Evolutionary conservation across 2,113 vertebrate genomes (phyloP).

Genomic region (Oxygymnocypris stewartii): DNA sequence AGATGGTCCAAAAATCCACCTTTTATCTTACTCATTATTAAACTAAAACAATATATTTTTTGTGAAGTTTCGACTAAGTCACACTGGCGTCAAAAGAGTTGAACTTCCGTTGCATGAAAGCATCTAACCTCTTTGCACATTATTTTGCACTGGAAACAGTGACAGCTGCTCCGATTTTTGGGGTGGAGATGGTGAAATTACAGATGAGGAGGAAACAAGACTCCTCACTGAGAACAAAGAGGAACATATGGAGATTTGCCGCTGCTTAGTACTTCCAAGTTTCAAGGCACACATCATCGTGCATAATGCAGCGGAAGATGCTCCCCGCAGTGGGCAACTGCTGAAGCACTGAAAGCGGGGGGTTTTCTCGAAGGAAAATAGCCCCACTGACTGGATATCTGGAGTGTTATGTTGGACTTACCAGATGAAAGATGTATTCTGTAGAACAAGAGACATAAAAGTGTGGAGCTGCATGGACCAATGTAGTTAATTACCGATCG

Average conservation of each 20-base stretch:
- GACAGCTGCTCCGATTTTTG: neutral
- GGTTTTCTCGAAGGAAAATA: constrained; percentile 6
- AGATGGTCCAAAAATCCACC: neutral
- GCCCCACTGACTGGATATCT: neutral
- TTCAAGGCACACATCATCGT: neutral
- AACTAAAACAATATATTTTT: neutral
- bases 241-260: constrained; percentile 12
- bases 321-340: constrained; percentile 25
- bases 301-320: constrained; percentile 4
- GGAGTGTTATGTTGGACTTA: constrained; percentile 15
- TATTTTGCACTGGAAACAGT: neutral
- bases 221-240: constrained; percentile 3
- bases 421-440: constrained; percentile 8
- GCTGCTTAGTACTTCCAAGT: neutral
- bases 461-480: neutral
- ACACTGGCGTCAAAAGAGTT: neutral
- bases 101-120: neutral
- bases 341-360: neutral
- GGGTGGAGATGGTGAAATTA: constrained; percentile 5
- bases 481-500: neutral
- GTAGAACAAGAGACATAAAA: neutral
- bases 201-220: constrained; percentile 18
- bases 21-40: neutral
- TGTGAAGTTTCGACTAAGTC: neutral
- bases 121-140: neutral